These are phyloP conservation scores for Megaceryle maxima DNA, from an alignment of 2,113 vertebrate species.

Conservation along the genomic window DNA sequence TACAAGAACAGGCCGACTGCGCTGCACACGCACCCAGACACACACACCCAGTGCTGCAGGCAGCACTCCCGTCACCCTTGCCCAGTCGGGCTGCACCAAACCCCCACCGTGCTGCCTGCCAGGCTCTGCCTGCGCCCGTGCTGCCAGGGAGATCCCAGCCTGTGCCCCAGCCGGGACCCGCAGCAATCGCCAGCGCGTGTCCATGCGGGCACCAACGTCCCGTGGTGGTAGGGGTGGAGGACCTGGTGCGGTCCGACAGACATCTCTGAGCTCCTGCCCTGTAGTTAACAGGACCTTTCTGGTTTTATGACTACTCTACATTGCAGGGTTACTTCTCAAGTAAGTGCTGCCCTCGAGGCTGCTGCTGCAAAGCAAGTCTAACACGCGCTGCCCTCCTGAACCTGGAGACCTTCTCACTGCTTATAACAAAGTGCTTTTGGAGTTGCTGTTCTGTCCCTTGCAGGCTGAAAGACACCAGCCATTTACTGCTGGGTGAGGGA, in stretches of 20 bases:
- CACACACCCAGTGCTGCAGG: no score
- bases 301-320: neutral
- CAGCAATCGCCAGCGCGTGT: neutral
- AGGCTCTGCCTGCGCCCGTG: accelerated
- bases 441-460: neutral
- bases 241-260: accelerated
- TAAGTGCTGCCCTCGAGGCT: neutral
- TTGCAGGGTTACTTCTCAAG: neutral
- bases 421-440: neutral
- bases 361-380: neutral
- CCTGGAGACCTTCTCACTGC: neutral
- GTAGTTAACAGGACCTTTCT: neutral
- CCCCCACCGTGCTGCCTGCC: neutral
- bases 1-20: neutral
- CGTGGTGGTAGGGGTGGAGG: accelerated
- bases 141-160: accelerated
- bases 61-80: neutral
- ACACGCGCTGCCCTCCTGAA: accelerated
- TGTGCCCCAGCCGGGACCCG: neutral
- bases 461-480: neutral
- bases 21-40: neutral
- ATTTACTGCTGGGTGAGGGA: neutral
- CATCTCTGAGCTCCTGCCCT: neutral
- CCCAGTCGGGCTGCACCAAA: no score
- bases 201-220: accelerated